phyloP scores from a whole-genome alignment of 2,113 vertebrate genomes.

The Crotalus tigris region DNA sequence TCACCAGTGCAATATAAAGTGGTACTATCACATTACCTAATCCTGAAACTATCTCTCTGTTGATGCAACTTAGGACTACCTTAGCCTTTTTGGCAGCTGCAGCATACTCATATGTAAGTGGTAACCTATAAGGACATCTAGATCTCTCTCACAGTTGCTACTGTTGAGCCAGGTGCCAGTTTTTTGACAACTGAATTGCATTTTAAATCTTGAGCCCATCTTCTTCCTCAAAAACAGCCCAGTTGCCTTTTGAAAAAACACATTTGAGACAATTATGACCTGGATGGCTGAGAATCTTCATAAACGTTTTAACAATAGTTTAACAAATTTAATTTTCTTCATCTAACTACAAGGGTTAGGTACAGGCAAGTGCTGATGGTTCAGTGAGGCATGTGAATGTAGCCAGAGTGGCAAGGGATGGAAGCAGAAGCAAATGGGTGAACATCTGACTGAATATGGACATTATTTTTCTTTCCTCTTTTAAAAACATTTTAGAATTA shows the following conservation, averaged over 20 bases:
- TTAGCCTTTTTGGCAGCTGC: background rate
- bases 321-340: background rate
- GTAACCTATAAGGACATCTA: background rate
- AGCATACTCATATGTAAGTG: background rate
- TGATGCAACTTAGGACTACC: background rate
- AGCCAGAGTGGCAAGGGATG: background rate
- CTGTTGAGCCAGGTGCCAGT: background rate
- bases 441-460: background rate
- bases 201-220: background rate
- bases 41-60: background rate
- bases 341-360: background rate
- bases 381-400: background rate
- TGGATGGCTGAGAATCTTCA: background rate
- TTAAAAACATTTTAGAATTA: background rate
- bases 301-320: background rate
- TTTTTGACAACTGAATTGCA: background rate
- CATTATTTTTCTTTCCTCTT: background rate
- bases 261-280: background rate
- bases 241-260: background rate
- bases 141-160: background rate
- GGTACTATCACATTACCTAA: background rate
- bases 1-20: background rate
- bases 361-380: background rate
- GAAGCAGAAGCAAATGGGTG: background rate
- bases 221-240: background rate